Conservation (phyloP, 2,797 vertebrate genomes). For the Paguma larvata region DNA sequence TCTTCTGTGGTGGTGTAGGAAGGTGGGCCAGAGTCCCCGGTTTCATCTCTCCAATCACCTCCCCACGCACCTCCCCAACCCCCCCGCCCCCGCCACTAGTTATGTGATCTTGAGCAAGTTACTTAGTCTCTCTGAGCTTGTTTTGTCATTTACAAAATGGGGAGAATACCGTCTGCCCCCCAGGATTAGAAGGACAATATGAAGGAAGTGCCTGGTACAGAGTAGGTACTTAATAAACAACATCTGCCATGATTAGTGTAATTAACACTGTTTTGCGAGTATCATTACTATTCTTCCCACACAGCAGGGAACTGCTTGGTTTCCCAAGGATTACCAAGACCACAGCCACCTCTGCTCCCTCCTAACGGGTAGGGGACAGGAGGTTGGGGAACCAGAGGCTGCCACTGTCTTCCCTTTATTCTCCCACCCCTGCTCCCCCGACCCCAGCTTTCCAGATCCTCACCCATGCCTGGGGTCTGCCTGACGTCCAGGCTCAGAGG, state of each 20-base stretch:
- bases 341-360: not conserved
- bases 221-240: not conserved
- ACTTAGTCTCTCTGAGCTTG: not conserved
- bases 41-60: not conserved
- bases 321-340: not conserved
- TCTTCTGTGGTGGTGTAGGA: not conserved
- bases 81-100: not conserved
- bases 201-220: not conserved
- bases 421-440: not conserved
- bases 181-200: not conserved
- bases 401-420: not conserved
- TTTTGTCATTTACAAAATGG: conserved; percentile 28
- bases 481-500: not conserved
- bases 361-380: not conserved
- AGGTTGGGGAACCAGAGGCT: not conserved
- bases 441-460: not conserved
- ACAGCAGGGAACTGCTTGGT: not conserved
- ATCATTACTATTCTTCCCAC: not conserved
- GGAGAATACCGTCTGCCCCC: not conserved
- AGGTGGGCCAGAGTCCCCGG: rapidly evolving
- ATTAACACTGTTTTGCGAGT: not conserved
- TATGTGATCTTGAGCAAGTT: not conserved
- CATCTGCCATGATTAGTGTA: not conserved
- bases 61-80: too few species aligned
- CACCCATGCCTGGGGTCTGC: not conserved